These are phyloP conservation scores for Cremastinae sp. DNA, from an alignment of 2,888 invertebrate species.

Conservation along the genomic window DNA sequence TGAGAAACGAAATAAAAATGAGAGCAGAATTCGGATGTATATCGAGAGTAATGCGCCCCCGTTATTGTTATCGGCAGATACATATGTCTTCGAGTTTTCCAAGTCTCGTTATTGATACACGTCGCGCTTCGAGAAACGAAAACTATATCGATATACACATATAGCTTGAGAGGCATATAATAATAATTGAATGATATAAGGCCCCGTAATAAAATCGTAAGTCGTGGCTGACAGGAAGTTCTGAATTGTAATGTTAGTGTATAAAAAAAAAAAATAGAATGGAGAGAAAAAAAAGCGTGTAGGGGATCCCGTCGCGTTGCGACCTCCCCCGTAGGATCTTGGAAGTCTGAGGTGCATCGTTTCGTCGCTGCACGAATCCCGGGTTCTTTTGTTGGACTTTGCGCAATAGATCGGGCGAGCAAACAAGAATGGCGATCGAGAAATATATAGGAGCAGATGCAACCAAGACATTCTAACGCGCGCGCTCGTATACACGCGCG, in stretches of 20 bases:
- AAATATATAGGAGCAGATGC: constrained; percentile 75
- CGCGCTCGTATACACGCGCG: constrained; percentile 41
- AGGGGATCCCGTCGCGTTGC: constrained; percentile 19
- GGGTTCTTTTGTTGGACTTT: constrained; percentile 72
- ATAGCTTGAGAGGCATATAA: constrained; percentile 21
- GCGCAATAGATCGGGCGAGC: constrained; percentile 66
- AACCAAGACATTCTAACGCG: constrained; percentile 66
- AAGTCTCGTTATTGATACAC: constrained; percentile 26
- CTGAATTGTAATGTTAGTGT: constrained; percentile 63
- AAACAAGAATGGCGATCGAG: constrained; percentile 72
- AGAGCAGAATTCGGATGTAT: no score
- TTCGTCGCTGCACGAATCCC: constrained; percentile 61
- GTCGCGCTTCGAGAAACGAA: background rate
- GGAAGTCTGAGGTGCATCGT: constrained; percentile 60
- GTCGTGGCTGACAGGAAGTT: constrained; percentile 76
- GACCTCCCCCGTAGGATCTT: constrained; percentile 73
- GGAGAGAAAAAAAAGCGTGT: background rate
- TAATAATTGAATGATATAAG: constrained; percentile 78
- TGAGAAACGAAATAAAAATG: no score
- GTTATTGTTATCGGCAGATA: background rate
- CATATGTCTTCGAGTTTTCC: constrained; percentile 5
- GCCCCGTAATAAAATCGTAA: constrained; percentile 80
- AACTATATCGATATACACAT: no score
- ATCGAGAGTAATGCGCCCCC: no score
- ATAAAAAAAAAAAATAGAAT: no score